Evolutionary conservation across 2,888 invertebrate genomes (phyloP), one percentile per base, ranked within the genome.

Genomic region (Mechanitis mazaeus): DNA sequence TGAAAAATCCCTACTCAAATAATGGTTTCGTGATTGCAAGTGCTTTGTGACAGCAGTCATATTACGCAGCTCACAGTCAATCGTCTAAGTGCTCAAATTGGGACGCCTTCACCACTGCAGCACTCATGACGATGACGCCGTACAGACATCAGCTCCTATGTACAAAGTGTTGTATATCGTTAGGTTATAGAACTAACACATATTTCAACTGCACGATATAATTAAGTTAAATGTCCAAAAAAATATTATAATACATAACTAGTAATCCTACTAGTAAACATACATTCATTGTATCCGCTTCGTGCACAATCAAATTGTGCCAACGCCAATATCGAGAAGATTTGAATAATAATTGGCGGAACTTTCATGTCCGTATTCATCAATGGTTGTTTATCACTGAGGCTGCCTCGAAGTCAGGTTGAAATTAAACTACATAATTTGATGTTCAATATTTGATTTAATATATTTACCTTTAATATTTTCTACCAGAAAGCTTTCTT

Each of bases 41-140:
- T 54, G 64, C 56, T 60, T 64, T 64, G 58, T 59, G 54, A 54
- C 54, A 45, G 38, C 54, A 33, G 61, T 47, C 56, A 57, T 56
- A 54, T 63, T 58, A 58, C 45, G 60, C 38, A 54, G 54, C 46
- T 45, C 54, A 45, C 57, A 79, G 78, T 80, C 81, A 82, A 81
- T 82, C 81, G 78, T 71, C 76, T 78, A 79, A 82, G 82, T 82
- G 78, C 74, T 69, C 73, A 72, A 80, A 79, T 68, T 71, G 64
- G 79, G 79, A 77, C 81, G 70, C 62, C 57, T 59, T 60, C 9
- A 12, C 55, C 50, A 58, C 46, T 60, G 64, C 60, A 62, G 58
- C 65, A 62, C 64, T 60, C 64, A 31, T 60, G 60, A 60, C 64
- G 57, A 65, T 65, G 61, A 64, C 64, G 58, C 35, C 50, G 55